A percentile compares a stretch with the other conserved stretches of the same genome.
Conservation (phyloP, 1,140 invertebrate species). For the Hydropsyche tenuis region DNA sequence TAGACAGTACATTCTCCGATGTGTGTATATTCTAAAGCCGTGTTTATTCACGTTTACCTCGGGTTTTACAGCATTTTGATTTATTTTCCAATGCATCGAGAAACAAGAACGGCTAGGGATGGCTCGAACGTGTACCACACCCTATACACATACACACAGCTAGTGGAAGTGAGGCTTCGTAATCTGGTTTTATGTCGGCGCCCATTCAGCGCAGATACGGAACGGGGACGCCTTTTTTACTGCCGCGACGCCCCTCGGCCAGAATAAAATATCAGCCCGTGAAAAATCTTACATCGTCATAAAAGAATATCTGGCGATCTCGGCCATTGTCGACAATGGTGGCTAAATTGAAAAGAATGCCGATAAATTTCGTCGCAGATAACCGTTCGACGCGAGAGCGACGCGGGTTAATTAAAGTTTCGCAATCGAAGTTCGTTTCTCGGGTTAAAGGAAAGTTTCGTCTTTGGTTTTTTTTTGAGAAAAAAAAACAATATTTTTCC, state of each 20-base stretch:
- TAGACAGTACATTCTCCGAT: too few species aligned
- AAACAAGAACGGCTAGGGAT: too few species aligned
- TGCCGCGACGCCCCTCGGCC: background rate
- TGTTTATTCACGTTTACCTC: conserved; percentile 15
- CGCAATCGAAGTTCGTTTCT: background rate
- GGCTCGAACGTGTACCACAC: background rate
- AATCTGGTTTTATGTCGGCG: conserved; percentile 17
- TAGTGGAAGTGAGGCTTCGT: conserved; percentile 19
- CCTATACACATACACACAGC: background rate
- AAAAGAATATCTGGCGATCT: conserved; percentile 8
- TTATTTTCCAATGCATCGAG: conserved; percentile 17
- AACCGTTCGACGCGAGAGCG: background rate
- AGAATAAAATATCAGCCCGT: conserved; percentile 17
- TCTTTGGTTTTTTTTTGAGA: background rate
- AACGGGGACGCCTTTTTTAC: conserved; percentile 7
- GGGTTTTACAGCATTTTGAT: conserved; percentile 20
- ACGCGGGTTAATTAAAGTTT: background rate
- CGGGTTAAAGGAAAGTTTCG: background rate
- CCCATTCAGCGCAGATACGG: conserved; percentile 6
- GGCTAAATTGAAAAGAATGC: conserved; percentile 5
- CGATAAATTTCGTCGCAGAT: background rate
- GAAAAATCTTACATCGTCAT: conserved; percentile 6
- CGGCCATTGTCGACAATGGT: background rate
- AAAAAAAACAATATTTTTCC: background rate
- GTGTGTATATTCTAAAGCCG: background rate